These are phyloP conservation scores for Paracanthobrama guichenoti DNA, from an alignment of 2,113 vertebrate genomes.

Conservation along the genomic window DNA sequence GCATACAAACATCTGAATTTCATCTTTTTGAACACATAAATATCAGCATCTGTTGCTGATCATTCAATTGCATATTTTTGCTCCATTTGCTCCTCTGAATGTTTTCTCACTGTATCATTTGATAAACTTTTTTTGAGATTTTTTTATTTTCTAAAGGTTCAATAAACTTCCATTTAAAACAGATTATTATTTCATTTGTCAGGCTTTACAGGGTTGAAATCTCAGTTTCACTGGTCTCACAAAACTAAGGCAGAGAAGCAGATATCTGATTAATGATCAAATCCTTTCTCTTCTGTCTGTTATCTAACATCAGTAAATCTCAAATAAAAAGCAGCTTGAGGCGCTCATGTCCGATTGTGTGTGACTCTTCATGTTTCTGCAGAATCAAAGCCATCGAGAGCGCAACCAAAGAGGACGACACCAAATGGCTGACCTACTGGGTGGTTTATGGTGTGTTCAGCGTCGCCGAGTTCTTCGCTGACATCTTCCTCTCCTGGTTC, in stretches of 20 bases:
- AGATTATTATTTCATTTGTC: neutral
- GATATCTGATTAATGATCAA: neutral
- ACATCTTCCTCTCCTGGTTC: constrained; percentile 97
- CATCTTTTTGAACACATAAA: neutral
- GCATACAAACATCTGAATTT: neutral
- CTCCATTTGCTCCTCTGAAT: neutral
- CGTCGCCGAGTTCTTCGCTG: constrained; percentile 93
- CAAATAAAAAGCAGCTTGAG: neutral
- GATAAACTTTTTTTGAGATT: too few relatives aligned
- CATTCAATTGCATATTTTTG: neutral
- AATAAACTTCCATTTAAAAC: neutral
- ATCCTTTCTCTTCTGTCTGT: neutral
- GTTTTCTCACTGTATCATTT: neutral
- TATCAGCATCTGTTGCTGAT: neutral
- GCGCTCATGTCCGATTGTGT: neutral
- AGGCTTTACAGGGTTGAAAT: neutral
- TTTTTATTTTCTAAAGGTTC: too few relatives aligned
- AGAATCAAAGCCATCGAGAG: constrained; percentile 99
- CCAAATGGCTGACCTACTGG: constrained; percentile 99
- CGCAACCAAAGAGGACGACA: constrained; percentile 94
- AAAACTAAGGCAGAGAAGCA: neutral
- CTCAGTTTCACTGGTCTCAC: neutral
- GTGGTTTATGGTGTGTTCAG: constrained; percentile 97
- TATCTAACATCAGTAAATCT: neutral
- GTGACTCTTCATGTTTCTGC: constrained; percentile 50